These are phyloP conservation scores for Nematopogon swammerdamellus DNA, from an alignment of 2,888 invertebrate species.

Conservation along the genomic window DNA sequence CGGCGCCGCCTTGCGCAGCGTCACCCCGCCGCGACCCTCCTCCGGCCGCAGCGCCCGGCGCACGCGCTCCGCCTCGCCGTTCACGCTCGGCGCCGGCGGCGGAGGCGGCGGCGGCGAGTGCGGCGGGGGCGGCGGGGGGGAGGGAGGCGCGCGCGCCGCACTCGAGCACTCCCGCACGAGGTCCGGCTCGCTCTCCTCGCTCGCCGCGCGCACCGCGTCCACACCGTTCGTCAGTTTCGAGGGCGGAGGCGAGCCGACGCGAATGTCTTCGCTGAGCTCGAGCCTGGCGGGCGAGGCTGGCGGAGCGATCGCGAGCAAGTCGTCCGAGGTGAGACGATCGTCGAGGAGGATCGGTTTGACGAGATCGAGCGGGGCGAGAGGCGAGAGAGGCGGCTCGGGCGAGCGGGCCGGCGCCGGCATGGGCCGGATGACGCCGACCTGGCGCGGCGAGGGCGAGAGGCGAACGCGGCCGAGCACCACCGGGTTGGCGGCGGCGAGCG, in stretches of 20 bases:
- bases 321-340: too few species aligned
- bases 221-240: too few species aligned
- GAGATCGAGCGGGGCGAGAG: slow-evolving; percentile 1
- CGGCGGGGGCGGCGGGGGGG: slow-evolving; percentile 12
- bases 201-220: slow-evolving; percentile 11
- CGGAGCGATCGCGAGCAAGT: too few species aligned
- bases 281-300: too few species aligned
- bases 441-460: slow-evolving; percentile 29
- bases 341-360: too few species aligned
- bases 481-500: slow-evolving; percentile 35
- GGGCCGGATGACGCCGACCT: slow-evolving; percentile 58
- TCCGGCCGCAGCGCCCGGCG: slow-evolving; percentile 26
- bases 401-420: slow-evolving; percentile 25
- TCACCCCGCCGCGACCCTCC: slow-evolving; percentile 39
- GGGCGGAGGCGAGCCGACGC: too few species aligned
- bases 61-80: slow-evolving; percentile 30
- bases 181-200: slow-evolving; percentile 29
- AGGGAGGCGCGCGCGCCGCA: slow-evolving; percentile 10
- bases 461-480: slow-evolving; percentile 33
- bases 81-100: slow-evolving; percentile 22
- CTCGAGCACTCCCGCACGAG: slow-evolving; percentile 32
- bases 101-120: slow-evolving; percentile 16
- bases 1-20: slow-evolving; percentile 19
- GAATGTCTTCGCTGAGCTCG: too few species aligned
- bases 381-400: not conserved